Percentiles rank a stretch among this genome's conserved stretches.
These are phyloP conservation scores for Artemisiospiza belli DNA, from an alignment of 2,113 vertebrate genomes.

Conservation along the genomic window DNA sequence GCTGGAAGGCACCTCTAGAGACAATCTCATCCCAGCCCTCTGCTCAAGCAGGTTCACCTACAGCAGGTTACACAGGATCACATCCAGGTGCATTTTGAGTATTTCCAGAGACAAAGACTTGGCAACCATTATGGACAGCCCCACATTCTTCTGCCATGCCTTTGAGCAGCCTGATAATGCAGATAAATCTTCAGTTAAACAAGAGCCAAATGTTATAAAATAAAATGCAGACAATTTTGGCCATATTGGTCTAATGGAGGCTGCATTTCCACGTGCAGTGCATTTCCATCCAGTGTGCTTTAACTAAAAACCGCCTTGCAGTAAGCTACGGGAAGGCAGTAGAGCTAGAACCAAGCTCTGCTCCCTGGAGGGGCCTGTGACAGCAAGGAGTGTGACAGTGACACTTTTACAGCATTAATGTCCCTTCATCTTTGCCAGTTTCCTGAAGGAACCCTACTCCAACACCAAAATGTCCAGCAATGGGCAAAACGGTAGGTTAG, in stretches of 20 bases:
- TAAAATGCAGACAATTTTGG: neutral
- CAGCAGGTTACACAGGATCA: neutral
- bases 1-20: neutral
- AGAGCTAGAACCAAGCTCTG: neutral
- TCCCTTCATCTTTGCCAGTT: neutral
- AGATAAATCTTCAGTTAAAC: neutral
- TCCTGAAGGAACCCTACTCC: neutral
- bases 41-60: neutral
- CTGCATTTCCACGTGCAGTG: rapidly evolving
- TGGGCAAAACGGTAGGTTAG: neutral
- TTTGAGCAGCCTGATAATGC: neutral
- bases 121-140: neutral
- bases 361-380: neutral
- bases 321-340: neutral
- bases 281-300: neutral
- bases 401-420: neutral
- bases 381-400: neutral
- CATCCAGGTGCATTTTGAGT: neutral
- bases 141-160: neutral
- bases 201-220: neutral
- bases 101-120: neutral
- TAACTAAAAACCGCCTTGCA: neutral
- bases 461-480: neutral
- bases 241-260: rapidly evolving
- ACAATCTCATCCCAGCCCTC: rapidly evolving